Percentiles rank a stretch among this genome's conserved stretches.
These are phyloP conservation scores for Myrmecophaga tridactyla DNA, from an alignment of 2,113 vertebrate species.

Conservation along the genomic window DNA sequence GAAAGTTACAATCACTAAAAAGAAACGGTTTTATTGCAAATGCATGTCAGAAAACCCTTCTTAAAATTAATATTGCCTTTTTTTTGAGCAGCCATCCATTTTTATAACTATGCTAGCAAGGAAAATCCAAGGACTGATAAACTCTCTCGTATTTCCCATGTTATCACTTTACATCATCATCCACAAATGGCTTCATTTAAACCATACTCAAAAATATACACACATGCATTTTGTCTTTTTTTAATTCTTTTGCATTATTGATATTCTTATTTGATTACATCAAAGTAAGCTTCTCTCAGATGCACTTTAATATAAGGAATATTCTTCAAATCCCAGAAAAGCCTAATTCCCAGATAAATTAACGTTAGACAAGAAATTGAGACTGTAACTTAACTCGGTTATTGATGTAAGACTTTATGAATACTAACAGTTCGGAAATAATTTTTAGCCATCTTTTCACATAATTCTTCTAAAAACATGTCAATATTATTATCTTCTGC, in stretches of 20 bases:
- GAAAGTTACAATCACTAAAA: constrained; percentile 55
- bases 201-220: not conserved
- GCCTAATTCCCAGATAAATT: not conserved
- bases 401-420: not conserved
- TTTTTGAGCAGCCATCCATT: constrained; percentile 28
- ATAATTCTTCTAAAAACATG: not conserved
- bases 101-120: constrained; percentile 52
- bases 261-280: constrained; percentile 3
- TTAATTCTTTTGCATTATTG: not conserved
- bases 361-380: not conserved
- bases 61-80: constrained; percentile 51
- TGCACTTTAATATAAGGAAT: not conserved
- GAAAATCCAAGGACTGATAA: not conserved
- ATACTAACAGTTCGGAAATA: not conserved
- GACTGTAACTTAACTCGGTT: not conserved
- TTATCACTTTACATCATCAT: not conserved
- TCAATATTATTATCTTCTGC: not conserved
- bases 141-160: not conserved
- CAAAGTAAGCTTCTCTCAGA: not conserved
- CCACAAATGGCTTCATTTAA: not conserved
- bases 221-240: not conserved
- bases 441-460: not conserved
- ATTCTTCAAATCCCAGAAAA: not conserved
- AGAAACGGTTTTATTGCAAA: constrained; percentile 48
- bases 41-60: not conserved